phyloP scores from a whole-genome alignment of 2,113 vertebrate species.

The Chaetops frenatus region DNA sequence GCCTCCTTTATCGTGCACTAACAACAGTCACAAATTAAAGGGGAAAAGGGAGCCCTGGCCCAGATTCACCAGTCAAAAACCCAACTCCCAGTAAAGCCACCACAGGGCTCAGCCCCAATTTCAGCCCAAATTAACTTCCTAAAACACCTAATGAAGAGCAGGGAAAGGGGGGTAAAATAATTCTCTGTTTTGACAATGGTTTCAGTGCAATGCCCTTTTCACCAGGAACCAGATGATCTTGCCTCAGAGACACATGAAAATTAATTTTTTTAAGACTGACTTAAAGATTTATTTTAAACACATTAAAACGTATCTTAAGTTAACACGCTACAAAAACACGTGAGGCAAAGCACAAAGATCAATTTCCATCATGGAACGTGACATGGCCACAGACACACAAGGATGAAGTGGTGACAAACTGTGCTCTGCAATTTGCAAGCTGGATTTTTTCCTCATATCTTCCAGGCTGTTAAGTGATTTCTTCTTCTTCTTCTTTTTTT shows the following conservation, averaged over 20 bases:
- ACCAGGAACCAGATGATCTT: neutral
- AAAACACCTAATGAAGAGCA: neutral
- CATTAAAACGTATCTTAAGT: neutral
- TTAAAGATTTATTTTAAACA: neutral
- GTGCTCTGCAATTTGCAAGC: neutral
- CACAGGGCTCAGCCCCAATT: neutral
- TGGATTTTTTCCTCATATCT: neutral
- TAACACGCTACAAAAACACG: neutral
- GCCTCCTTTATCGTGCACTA: neutral
- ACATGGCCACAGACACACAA: neutral
- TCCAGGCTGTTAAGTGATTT: neutral
- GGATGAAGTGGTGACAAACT: neutral
- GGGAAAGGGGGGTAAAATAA: neutral
- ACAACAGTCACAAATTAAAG: rapidly evolving
- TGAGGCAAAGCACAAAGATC: neutral
- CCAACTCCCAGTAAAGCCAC: neutral
- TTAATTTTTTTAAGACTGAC: neutral
- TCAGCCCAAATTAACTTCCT: neutral
- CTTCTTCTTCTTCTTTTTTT: neutral
- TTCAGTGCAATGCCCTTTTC: neutral
- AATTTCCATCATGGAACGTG: neutral
- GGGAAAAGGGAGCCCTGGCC: neutral
- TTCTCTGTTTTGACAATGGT: rapidly evolving
- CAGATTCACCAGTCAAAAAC: neutral
- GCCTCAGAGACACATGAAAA: neutral